A percentile compares a stretch with the other conserved stretches of the same genome.
Conservation (phyloP, 2,113 vertebrate genomes). For the Heterotis niloticus region DNA sequence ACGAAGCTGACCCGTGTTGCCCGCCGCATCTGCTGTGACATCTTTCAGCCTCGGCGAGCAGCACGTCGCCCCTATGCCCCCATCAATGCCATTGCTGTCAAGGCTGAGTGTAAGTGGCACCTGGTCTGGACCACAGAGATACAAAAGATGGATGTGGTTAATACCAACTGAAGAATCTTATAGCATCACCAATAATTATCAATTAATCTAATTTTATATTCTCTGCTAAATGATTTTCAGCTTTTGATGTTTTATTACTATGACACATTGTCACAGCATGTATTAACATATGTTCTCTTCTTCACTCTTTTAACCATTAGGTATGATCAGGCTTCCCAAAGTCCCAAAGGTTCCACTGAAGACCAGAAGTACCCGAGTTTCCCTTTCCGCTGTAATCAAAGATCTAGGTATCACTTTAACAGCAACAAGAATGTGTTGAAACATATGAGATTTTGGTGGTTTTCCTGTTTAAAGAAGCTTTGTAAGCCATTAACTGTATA, state of each 20-base stretch:
- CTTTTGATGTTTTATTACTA: no score
- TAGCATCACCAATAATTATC: background rate
- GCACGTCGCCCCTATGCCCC: conserved; percentile 85
- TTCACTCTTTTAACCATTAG: conserved; percentile 47
- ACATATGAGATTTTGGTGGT: background rate
- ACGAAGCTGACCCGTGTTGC: conserved; percentile 86
- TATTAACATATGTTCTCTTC: background rate
- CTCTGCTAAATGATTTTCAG: no score
- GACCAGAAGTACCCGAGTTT: conserved; percentile 70
- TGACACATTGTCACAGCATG: no score
- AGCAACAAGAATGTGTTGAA: background rate
- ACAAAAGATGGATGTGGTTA: no score
- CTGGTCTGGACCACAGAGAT: no score
- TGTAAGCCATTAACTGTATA: background rate
- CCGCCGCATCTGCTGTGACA: conserved; percentile 81
- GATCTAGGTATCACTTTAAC: conserved; percentile 70
- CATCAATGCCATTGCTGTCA: conserved; percentile 86
- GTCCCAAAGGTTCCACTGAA: conserved; percentile 76
- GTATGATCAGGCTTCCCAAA: conserved; percentile 85
- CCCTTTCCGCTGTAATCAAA: conserved; percentile 79
- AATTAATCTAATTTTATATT: no score
- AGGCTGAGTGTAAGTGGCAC: conserved; percentile 79
- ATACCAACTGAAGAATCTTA: background rate
- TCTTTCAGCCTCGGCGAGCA: conserved; percentile 80
- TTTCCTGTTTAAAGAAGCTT: background rate